Percentiles rank a stretch among this genome's conserved stretches.
phyloP scores from a whole-genome alignment of 2,888 invertebrate genomes.

The Cheilosia vernalis region DNA sequence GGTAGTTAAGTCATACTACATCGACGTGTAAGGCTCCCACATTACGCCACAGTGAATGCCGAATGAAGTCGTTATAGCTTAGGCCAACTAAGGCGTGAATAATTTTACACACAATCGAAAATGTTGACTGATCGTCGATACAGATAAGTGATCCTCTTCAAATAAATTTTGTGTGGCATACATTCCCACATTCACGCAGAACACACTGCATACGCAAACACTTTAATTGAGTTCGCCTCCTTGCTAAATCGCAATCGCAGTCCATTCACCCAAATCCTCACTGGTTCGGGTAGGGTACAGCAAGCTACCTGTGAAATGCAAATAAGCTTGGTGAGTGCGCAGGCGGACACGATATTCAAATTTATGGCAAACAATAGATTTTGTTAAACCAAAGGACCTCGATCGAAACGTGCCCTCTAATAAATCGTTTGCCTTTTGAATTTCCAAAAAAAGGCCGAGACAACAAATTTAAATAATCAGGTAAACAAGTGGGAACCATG shows the following conservation, averaged over 20 bases:
- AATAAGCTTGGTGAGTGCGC: constrained; percentile 24
- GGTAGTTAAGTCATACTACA: constrained; percentile 13
- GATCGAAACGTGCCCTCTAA: constrained; percentile 4
- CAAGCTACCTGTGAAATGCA: constrained; percentile 24
- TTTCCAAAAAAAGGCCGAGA: background rate
- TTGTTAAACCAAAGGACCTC: constrained; percentile 10
- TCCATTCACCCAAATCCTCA: constrained; percentile 34
- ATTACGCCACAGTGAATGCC: constrained; percentile 46
- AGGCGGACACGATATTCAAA: constrained; percentile 29
- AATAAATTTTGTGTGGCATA: constrained; percentile 35
- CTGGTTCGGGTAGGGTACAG: background rate
- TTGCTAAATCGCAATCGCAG: constrained; percentile 21
- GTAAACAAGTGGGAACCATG: constrained; percentile 38
- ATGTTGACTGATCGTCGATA: constrained; percentile 41
- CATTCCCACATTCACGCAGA: constrained; percentile 47
- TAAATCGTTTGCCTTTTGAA: constrained; percentile 13
- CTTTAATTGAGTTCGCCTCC: constrained; percentile 62
- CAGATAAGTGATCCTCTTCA: constrained; percentile 63
- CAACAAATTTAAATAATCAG: constrained; percentile 3
- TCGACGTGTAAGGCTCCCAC: constrained; percentile 34
- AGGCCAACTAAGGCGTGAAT: constrained; percentile 30
- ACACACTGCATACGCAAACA: constrained; percentile 52
- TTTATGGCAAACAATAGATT: constrained; percentile 28
- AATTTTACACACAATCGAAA: constrained; percentile 7
- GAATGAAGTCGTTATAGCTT: constrained; percentile 55